These are phyloP conservation scores for Beris chalybata DNA, from an alignment of 2,888 invertebrate species.

Conservation along the genomic window DNA sequence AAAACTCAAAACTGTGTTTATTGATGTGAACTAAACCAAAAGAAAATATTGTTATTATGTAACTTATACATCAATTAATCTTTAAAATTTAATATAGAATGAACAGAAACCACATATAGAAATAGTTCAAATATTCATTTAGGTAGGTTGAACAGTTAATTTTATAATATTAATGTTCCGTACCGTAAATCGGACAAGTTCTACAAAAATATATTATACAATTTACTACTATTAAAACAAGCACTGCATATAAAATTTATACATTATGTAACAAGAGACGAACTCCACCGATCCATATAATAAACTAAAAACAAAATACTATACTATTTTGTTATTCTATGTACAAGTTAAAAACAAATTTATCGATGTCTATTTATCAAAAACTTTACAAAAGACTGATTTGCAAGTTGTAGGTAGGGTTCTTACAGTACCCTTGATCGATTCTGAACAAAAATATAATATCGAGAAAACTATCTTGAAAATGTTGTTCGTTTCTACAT, in stretches of 20 bases:
- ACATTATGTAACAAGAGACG: constrained; percentile 22
- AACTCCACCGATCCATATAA: constrained; percentile 46
- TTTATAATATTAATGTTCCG: no score
- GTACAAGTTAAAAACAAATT: constrained; percentile 5
- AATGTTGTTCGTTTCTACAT: no score
- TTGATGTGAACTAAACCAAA: not conserved
- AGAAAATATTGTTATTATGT: constrained; percentile 4
- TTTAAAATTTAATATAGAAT: no score
- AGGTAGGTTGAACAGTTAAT: no score
- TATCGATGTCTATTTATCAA: not conserved
- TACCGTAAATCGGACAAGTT: no score
- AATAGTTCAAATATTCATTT: no score
- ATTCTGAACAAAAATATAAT: not conserved
- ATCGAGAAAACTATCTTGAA: not conserved
- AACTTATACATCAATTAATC: not conserved
- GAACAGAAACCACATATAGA: no score
- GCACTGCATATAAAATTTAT: no score
- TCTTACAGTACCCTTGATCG: not conserved
- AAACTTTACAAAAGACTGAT: not conserved
- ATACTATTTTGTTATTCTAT: constrained; percentile 29
- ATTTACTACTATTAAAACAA: no score
- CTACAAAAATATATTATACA: no score
- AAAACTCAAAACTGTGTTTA: constrained; percentile 1
- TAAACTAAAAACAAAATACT: constrained; percentile 44
- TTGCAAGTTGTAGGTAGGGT: no score